Evolutionary conservation across 2,797 vertebrate species (phyloP).

Genomic region (Tauraco hartlaubi): DNA sequence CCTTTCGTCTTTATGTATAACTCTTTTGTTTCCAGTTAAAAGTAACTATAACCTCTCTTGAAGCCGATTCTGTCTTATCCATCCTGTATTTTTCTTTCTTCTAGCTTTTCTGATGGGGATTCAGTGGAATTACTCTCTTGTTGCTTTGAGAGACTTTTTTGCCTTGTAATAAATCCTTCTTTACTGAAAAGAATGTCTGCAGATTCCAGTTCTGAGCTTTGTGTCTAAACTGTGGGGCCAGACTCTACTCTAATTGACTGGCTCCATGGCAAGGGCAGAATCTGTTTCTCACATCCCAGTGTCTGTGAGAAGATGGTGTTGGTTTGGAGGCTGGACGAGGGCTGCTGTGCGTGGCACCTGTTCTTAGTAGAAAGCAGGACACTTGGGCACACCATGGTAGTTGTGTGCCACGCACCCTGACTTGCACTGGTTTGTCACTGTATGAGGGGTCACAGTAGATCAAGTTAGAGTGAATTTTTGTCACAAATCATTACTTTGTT

Average conservation of each 20-base stretch:
- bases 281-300: fast-evolving
- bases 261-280: fast-evolving
- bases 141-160: neutral
- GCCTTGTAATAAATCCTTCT: neutral
- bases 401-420: neutral
- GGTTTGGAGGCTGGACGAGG: neutral
- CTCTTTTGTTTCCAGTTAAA: neutral
- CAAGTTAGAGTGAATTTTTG: neutral
- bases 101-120: neutral
- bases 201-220: neutral
- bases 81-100: neutral
- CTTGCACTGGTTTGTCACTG: neutral
- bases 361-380: neutral
- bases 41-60: neutral
- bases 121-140: neutral
- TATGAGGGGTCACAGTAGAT: neutral
- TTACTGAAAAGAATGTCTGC: too few relatives aligned
- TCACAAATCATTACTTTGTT: neutral
- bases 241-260: neutral
- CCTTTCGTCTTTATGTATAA: neutral
- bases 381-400: fast-evolving
- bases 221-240: neutral
- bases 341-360: fast-evolving
- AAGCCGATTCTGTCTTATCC: neutral
- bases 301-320: neutral